Evolutionary conservation across 2,888 invertebrate genomes (phyloP).

Genomic region (Polydrusus tereticollis): DNA sequence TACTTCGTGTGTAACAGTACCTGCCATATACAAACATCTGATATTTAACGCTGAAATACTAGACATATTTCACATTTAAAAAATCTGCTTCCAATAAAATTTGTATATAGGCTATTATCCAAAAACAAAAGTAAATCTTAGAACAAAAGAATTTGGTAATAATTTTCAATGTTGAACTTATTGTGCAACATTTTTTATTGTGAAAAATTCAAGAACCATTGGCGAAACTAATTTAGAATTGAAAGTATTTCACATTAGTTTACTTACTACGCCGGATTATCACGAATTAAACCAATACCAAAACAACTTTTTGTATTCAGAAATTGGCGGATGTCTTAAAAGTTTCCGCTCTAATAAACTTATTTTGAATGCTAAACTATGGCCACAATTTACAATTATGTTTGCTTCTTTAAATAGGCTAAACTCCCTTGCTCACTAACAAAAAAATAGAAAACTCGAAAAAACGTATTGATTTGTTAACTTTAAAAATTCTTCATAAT

Average conservation of each 20-base stretch:
- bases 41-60: not conserved
- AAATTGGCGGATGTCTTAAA: conserved; percentile 3
- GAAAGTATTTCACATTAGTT: conserved; percentile 25
- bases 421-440: too few relatives aligned
- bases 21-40: too few relatives aligned
- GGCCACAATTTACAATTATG: not conserved
- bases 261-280: not conserved
- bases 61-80: not conserved
- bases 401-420: too few relatives aligned
- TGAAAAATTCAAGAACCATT: conserved; percentile 3
- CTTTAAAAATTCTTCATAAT: too few relatives aligned
- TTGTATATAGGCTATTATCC: not conserved
- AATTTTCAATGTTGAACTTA: not conserved
- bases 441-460: too few relatives aligned
- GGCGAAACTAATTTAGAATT: conserved; percentile 15
- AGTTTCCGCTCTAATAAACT: not conserved
- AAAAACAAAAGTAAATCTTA: not conserved
- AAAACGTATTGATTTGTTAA: too few relatives aligned
- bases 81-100: not conserved
- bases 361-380: not conserved
- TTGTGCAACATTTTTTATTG: conserved; percentile 6
- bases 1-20: too few relatives aligned
- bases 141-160: conserved; percentile 6
- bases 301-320: conserved; percentile 30
- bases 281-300: conserved; percentile 16